A percentile compares a stretch with the other conserved stretches of the same genome.
These are phyloP conservation scores for Bellardia bayeri DNA, from an alignment of 2,888 invertebrate genomes.

Conservation along the genomic window DNA sequence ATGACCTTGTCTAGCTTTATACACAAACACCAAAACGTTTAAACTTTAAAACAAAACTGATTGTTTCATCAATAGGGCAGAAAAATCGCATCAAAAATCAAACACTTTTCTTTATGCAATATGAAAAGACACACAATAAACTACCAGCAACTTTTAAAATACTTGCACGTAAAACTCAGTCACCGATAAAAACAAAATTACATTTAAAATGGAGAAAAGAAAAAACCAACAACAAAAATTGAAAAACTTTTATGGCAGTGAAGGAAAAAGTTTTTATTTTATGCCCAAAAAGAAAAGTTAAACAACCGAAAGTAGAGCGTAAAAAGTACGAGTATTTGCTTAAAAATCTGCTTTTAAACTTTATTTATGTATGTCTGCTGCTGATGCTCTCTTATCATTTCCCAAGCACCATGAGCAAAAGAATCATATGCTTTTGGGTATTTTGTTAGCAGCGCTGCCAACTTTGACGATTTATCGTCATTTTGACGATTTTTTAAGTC, in stretches of 20 bases:
- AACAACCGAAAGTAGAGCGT: conserved; percentile 38
- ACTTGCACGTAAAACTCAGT: conserved; percentile 64
- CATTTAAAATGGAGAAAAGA: conserved; percentile 15
- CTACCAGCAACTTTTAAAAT: conserved; percentile 42
- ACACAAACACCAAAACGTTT: neutral
- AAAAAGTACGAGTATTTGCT: conserved; percentile 43
- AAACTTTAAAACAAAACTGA: neutral
- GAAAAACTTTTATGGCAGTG: conserved; percentile 34
- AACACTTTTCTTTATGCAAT: conserved; percentile 39
- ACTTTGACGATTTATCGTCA: no score
- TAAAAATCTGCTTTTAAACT: conserved; percentile 25
- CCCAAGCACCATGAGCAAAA: conserved; percentile 4
- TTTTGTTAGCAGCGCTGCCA: no score
- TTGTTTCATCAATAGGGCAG: conserved; percentile 47
- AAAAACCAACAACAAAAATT: conserved; percentile 32
- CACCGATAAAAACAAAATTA: conserved; percentile 47
- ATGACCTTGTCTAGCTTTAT: neutral
- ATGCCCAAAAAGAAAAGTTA: neutral
- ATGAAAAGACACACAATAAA: conserved; percentile 11
- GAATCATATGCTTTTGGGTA: conserved; percentile 18
- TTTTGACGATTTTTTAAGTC: no score
- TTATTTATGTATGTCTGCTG: conserved; percentile 8
- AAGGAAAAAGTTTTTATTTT: conserved; percentile 20
- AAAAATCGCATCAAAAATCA: conserved; percentile 58
- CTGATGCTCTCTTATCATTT: conserved; percentile 58